These are phyloP conservation scores for Nasua narica DNA, from an alignment of 2,797 vertebrate genomes.

Conservation along the genomic window DNA sequence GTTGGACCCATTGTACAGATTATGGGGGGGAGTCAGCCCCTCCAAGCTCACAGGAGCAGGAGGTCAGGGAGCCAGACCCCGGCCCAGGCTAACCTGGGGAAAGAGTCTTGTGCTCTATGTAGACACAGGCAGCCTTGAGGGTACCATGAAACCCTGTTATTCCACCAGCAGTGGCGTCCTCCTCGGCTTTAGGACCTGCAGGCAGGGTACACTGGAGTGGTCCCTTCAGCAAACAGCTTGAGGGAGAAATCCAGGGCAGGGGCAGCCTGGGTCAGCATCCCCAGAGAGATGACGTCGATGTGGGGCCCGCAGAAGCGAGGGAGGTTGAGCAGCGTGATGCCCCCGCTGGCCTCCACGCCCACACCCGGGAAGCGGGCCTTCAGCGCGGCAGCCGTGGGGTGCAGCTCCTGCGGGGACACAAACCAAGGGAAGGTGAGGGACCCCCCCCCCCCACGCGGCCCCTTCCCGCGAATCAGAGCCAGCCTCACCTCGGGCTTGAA, in stretches of 20 bases:
- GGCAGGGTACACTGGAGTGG: neutral
- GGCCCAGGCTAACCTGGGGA: fast-evolving
- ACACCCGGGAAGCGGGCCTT: conserved; percentile 84
- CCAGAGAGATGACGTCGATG: conserved; percentile 88
- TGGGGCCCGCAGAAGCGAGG: conserved; percentile 83
- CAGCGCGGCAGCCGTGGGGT: conserved; percentile 79
- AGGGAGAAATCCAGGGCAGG: conserved; percentile 90
- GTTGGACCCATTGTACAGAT: conserved; percentile 34
- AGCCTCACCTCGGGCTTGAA: conserved; percentile 85
- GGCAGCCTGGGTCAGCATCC: conserved; percentile 90
- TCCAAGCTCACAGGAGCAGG: neutral
- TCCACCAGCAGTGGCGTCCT: fast-evolving
- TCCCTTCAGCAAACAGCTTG: conserved; percentile 81
- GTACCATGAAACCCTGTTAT: neutral
- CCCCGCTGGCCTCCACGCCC: conserved; percentile 89
- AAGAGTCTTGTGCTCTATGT: neutral
- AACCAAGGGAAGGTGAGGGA: neutral
- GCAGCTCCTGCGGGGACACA: conserved; percentile 81
- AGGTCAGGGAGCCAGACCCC: neutral
- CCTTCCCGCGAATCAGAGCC: neutral
- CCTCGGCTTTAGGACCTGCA: neutral
- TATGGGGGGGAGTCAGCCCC: neutral
- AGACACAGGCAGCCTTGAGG: neutral
- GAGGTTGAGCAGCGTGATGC: conserved; percentile 82
- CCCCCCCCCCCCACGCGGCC: fast-evolving